These are phyloP conservation scores for Oxyruncus cristatus DNA, from an alignment of 2,113 vertebrate species.

Conservation along the genomic window DNA sequence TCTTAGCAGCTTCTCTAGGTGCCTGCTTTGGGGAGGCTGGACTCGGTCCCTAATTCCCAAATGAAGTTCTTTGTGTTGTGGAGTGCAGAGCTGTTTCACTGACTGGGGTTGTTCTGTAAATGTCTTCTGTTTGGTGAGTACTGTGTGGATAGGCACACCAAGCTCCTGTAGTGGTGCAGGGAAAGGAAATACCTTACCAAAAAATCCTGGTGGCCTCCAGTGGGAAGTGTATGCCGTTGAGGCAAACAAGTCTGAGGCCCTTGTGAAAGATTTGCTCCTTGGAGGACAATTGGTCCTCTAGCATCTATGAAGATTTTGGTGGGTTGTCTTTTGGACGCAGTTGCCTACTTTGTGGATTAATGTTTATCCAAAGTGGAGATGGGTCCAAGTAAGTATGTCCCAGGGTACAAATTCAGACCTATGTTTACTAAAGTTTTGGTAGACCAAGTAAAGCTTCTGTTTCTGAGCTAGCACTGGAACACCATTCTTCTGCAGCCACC, in stretches of 20 bases:
- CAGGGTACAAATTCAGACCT: background rate
- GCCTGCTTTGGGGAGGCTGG: background rate
- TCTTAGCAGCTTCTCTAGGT: background rate
- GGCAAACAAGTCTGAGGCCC: background rate
- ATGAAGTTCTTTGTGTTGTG: background rate
- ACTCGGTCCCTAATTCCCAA: background rate
- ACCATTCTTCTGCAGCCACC: fast-evolving
- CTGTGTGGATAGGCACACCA: too few relatives aligned
- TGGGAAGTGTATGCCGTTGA: background rate
- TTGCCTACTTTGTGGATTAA: background rate
- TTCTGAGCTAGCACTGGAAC: background rate
- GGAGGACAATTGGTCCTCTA: background rate
- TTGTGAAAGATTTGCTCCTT: fast-evolving
- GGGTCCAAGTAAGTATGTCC: background rate
- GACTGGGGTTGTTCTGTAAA: background rate
- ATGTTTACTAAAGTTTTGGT: background rate
- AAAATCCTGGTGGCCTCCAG: background rate
- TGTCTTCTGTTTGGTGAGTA: fast-evolving
- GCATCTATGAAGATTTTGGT: background rate
- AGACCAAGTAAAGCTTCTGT: background rate
- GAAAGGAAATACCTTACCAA: background rate
- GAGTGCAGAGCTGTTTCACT: background rate
- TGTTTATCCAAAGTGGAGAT: background rate
- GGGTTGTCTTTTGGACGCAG: background rate
- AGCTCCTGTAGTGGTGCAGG: background rate